Conservation (phyloP, 1,140 invertebrate genomes). For the Notospermus geniculatus region DNA sequence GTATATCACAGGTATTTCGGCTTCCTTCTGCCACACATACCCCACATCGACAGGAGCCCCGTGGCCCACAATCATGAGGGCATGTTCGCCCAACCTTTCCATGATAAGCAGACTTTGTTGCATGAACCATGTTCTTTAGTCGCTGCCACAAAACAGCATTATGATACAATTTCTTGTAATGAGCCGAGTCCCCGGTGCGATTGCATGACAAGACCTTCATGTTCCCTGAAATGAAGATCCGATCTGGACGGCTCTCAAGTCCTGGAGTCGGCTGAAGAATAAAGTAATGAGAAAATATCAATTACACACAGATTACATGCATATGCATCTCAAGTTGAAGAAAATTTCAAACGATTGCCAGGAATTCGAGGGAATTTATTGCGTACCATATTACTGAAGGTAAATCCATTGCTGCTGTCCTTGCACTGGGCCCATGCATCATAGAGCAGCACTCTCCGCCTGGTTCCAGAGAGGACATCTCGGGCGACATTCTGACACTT, state of each 20-base stretch:
- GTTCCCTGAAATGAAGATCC: slow-evolving; percentile 29
- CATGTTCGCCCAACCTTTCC: slow-evolving; percentile 34
- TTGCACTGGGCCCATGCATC: slow-evolving; percentile 13
- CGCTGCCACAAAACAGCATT: slow-evolving; percentile 26
- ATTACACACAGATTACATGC: too few relatives aligned
- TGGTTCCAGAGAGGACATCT: not conserved
- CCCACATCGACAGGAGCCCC: slow-evolving; percentile 41
- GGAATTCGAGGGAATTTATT: not conserved
- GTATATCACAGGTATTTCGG: slow-evolving; percentile 30
- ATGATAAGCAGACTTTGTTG: slow-evolving; percentile 24
- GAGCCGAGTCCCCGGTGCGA: slow-evolving; percentile 27
- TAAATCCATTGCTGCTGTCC: slow-evolving; percentile 26
- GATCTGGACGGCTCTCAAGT: slow-evolving; percentile 39
- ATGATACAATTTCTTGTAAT: slow-evolving; percentile 31
- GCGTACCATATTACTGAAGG: slow-evolving; percentile 44
- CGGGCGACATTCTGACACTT: slow-evolving; percentile 15
- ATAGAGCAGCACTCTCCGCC: not conserved
- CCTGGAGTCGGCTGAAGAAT: slow-evolving; percentile 39
- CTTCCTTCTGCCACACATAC: slow-evolving; percentile 35
- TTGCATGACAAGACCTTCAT: slow-evolving; percentile 14
- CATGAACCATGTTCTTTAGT: slow-evolving; percentile 25
- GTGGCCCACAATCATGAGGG: slow-evolving; percentile 42
- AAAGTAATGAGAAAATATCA: too few relatives aligned
- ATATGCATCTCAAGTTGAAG: too few relatives aligned
- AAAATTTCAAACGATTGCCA: not conserved